Conservation (phyloP, 2,888 invertebrate genomes). For the Hydrotaea cyrtoneurina region DNA sequence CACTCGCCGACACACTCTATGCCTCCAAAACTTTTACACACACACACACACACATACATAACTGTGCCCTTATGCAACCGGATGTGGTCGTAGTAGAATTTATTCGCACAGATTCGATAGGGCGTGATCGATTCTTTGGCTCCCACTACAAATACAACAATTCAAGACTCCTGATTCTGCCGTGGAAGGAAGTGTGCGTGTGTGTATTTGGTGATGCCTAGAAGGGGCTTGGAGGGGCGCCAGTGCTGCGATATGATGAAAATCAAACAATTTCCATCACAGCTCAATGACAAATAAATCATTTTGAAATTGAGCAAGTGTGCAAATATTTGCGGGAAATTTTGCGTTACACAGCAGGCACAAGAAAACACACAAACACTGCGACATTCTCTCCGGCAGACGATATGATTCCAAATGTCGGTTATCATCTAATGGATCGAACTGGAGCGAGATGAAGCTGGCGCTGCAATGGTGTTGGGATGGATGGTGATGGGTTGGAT, state of each 20-base stretch:
- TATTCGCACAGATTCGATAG: constrained; percentile 34
- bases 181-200: neutral
- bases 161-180: neutral
- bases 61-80: neutral
- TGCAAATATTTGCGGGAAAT: constrained; percentile 66
- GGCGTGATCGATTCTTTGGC: constrained; percentile 43
- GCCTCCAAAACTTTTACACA: neutral
- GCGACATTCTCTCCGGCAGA: constrained; percentile 38
- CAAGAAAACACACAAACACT: constrained; percentile 12
- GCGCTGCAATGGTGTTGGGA: neutral
- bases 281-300: constrained; percentile 67
- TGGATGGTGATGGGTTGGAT: neutral
- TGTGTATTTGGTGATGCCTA: neutral
- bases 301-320: constrained; percentile 68
- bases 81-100: neutral
- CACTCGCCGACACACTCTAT: neutral
- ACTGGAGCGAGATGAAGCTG: neutral
- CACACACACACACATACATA: neutral
- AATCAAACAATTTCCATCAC: constrained; percentile 59
- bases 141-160: neutral
- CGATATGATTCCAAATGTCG: constrained; percentile 49
- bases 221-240: neutral
- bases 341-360: constrained; percentile 40
- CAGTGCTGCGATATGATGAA: constrained; percentile 25
- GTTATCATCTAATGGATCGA: neutral